Percentiles rank a stretch among this genome's conserved stretches.
phyloP scores from a whole-genome alignment of 2,797 vertebrate species.

The Parauchenoglanis ngamensis region DNA sequence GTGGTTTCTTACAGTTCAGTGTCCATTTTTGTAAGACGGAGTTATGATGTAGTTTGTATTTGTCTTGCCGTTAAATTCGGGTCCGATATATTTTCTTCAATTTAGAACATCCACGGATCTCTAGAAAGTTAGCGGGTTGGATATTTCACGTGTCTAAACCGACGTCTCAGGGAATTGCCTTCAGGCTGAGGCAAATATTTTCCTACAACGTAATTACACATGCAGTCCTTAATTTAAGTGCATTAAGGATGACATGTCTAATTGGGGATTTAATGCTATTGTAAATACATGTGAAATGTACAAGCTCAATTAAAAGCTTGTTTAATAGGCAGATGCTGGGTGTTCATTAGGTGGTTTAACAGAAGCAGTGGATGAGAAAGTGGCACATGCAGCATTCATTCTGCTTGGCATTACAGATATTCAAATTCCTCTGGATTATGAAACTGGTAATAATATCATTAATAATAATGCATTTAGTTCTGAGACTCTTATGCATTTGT shows the following conservation, averaged over 20 bases:
- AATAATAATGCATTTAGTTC: neutral
- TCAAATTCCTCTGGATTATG: slow-evolving; percentile 97
- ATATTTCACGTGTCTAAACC: too few relatives aligned
- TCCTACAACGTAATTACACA: too few relatives aligned
- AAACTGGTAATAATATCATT: slow-evolving; percentile 79
- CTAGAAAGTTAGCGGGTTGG: too few relatives aligned
- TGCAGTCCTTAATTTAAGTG: neutral
- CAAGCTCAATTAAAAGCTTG: neutral
- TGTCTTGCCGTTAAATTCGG: too few relatives aligned
- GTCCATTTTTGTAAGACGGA: too few relatives aligned
- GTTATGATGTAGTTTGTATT: too few relatives aligned
- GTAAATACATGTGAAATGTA: neutral
- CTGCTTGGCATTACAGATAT: slow-evolving; percentile 95
- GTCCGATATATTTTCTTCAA: too few relatives aligned
- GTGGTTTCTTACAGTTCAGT: too few relatives aligned
- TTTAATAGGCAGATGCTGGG: neutral
- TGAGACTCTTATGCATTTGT: too few relatives aligned
- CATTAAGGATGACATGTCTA: neutral
- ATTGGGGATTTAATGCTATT: neutral
- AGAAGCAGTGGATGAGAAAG: slow-evolving; percentile 95
- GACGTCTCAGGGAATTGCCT: too few relatives aligned
- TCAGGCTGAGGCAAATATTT: too few relatives aligned
- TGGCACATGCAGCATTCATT: slow-evolving; percentile 93
- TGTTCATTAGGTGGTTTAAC: slow-evolving; percentile 84
- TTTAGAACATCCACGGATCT: too few relatives aligned